These are phyloP conservation scores for Drosophila ironensis DNA, from an alignment of 1,140 invertebrate genomes.

Conservation along the genomic window DNA sequence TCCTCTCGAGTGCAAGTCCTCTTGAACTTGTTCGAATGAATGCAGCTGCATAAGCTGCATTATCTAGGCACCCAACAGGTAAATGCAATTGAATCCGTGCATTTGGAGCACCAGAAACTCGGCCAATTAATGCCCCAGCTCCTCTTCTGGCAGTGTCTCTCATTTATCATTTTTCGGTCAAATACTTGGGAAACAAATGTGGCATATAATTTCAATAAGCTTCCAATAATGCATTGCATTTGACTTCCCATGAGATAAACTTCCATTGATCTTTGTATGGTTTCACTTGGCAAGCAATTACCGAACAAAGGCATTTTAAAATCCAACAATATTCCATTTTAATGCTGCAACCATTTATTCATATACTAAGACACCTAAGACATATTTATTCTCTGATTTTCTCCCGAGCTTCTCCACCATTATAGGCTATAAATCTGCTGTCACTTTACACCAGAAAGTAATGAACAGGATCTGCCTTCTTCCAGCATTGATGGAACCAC, in stretches of 20 bases:
- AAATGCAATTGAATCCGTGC: not conserved
- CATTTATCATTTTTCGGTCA: too few species aligned
- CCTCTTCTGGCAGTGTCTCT: not conserved
- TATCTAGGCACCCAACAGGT: constrained; percentile 23
- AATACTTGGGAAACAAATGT: too few species aligned
- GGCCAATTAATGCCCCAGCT: not conserved
- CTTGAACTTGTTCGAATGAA: constrained; percentile 18
- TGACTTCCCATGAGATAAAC: too few species aligned
- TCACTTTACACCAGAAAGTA: constrained; percentile 47
- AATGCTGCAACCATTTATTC: not conserved
- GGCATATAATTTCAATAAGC: too few species aligned
- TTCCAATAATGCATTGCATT: too few species aligned
- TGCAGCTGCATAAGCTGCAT: constrained; percentile 3
- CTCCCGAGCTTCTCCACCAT: not conserved
- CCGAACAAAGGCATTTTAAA: too few species aligned
- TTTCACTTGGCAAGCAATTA: too few species aligned
- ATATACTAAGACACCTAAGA: not conserved
- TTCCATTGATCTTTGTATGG: too few species aligned
- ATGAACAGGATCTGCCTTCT: constrained; percentile 69
- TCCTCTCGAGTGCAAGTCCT: constrained; percentile 13
- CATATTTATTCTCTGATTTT: not conserved
- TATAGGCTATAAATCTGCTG: not conserved
- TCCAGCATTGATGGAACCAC: constrained; percentile 80
- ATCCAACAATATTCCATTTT: too few species aligned
- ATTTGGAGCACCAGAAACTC: not conserved